Percentiles rank a stretch among this genome's conserved stretches.
phyloP scores from a whole-genome alignment of 2,113 vertebrate genomes.

The Oxyruncus cristatus region DNA sequence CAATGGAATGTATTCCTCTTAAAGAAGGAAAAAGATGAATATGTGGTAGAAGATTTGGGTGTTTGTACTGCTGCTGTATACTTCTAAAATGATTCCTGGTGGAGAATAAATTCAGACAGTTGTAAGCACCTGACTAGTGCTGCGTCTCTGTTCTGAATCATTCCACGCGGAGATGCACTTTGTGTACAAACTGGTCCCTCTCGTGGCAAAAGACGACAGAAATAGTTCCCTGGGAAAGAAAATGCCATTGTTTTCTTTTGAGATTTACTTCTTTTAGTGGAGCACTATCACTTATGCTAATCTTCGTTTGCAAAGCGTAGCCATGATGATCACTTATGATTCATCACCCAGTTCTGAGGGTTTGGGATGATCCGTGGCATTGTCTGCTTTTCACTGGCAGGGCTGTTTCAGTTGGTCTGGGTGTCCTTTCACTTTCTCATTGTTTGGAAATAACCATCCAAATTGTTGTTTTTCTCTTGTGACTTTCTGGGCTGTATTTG shows the following conservation, averaged over 20 bases:
- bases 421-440: neutral
- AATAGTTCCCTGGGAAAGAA: neutral
- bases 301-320: too few relatives aligned
- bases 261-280: neutral
- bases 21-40: neutral
- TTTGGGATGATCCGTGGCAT: neutral
- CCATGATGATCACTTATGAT: too few relatives aligned
- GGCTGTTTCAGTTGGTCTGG: neutral
- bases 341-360: neutral
- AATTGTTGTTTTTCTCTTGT: neutral
- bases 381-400: neutral
- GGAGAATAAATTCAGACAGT: neutral
- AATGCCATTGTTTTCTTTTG: neutral
- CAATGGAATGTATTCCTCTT: neutral
- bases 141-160: neutral
- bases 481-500: neutral
- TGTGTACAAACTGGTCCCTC: neutral
- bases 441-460: neutral
- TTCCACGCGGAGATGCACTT: accelerated
- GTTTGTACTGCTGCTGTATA: neutral
- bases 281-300: neutral
- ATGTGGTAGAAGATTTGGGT: neutral
- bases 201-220: neutral
- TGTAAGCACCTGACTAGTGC: neutral
- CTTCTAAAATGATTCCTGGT: neutral